phyloP scores from a whole-genome alignment of 92 coral and sea anemone genomes.

The Pocillopora meandrina region DNA sequence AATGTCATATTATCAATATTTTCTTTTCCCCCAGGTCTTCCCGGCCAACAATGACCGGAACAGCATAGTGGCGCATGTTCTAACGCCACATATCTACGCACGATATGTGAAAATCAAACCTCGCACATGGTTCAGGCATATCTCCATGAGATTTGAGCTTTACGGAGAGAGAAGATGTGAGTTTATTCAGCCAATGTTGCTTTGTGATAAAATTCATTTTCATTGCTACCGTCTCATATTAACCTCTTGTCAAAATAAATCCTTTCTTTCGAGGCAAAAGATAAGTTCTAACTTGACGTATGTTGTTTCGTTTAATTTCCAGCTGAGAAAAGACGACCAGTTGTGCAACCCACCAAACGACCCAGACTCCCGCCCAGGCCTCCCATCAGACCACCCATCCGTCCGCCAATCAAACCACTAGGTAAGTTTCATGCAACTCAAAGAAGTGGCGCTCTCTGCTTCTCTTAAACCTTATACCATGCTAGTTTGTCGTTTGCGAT shows the following conservation, averaged over 20 bases:
- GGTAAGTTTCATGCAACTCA: not conserved
- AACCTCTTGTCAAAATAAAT: not conserved
- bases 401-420: constrained; percentile 34
- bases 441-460: no score
- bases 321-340: constrained; percentile 24
- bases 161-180: constrained; percentile 69
- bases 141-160: constrained; percentile 79
- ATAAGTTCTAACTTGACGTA: not conserved
- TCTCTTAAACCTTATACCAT: no score
- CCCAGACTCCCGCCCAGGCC: not conserved
- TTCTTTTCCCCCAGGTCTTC: constrained; percentile 62
- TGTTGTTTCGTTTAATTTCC: not conserved
- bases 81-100: constrained; percentile 68
- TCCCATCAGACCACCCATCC: not conserved
- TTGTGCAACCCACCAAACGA: not conserved
- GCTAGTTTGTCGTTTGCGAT: no score
- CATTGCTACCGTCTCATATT: not conserved
- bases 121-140: constrained; percentile 66
- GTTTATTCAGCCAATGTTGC: not conserved
- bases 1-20: not conserved
- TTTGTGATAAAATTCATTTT: not conserved
- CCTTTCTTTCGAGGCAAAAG: not conserved
- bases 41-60: constrained; percentile 80
- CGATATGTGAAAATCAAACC: constrained; percentile 68
- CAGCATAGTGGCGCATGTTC: constrained; percentile 74